Base-by-base conservation (phyloP, 2,888 invertebrate species). In the Gymnocheta viridis region DNA sequence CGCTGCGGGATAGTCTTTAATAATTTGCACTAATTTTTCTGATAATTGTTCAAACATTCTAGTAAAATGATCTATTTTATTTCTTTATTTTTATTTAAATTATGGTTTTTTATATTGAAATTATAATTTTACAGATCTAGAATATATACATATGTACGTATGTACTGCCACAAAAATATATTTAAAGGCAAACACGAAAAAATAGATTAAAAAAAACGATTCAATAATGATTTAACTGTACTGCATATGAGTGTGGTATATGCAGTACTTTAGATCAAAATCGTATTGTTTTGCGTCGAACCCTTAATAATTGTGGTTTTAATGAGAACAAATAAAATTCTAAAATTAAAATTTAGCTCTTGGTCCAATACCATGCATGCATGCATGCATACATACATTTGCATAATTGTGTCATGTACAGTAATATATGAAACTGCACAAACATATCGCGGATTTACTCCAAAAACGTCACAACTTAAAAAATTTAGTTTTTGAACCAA, bases 11-110 rank as follows among this genome's bases (percentile, higher is more conserved):
- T 90, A 87, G 27, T 88, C 87, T 51, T 72, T 82, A 17, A 89
- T 87, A 67, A 91, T 81, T 79, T 90, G 86, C 58, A 88, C 72
- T 62, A 91, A 85, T 88, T 90, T 90, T 35, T 78, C 79, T 85
- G 87, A 88, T 82, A 91, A 87, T 80, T 88, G 88, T 80, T 91
- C 91, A 87, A 91, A 90, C 88, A 90, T 90, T 87, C 85, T 80
- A 29, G 49, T 38, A 7, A 47, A 41, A 3, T 5, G 38, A 29
- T 27, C 19, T 12, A 32, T 32, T 47, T 49, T 27, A 19, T 29
- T 67, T 32, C 1, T 56, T 35, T 49, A 49, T 24, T 67, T 51
- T 66, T 22, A 32, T 4, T 24, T 14, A 32, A 32, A 2, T 51
- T 49, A n/a, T 56, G 2, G 7, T 17, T 56, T 56, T 10, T 29